phyloP scores from a whole-genome alignment of 2,888 invertebrate species.

The Chirona hameri region DNA sequence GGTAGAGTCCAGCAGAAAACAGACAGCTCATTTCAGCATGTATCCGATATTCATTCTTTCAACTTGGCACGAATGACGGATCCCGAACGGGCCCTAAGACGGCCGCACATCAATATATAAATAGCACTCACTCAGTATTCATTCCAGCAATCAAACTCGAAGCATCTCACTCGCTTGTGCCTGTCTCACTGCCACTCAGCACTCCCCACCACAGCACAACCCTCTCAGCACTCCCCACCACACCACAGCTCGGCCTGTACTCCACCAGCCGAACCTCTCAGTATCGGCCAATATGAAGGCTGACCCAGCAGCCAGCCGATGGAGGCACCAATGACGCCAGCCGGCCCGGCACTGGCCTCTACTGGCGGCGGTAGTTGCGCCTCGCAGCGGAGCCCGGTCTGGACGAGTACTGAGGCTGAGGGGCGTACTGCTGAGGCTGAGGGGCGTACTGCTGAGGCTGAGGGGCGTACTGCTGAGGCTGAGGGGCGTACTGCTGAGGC shows the following conservation, averaged over 20 bases:
- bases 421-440: not conserved
- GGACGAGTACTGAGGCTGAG: not conserved
- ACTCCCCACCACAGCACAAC: not conserved
- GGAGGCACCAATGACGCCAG: not conserved
- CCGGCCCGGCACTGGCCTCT: not conserved
- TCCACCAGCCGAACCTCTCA: not conserved
- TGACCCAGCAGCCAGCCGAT: not conserved
- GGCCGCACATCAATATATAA: not conserved
- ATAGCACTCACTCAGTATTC: not conserved
- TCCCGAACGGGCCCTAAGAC: no score
- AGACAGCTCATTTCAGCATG: no score
- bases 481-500: not conserved
- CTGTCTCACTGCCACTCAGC: not conserved
- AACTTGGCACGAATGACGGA: no score
- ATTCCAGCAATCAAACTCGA: not conserved
- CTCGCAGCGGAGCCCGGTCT: not conserved
- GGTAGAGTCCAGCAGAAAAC: no score
- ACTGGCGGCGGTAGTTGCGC: not conserved
- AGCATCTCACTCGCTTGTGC: not conserved
- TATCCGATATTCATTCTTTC: no score
- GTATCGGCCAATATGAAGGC: not conserved
- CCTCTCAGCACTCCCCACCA: not conserved
- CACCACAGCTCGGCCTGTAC: not conserved
- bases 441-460: not conserved
- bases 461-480: not conserved